Base-by-base conservation (phyloP, 2,888 invertebrate genomes). In the Desoria tigrina region DNA sequence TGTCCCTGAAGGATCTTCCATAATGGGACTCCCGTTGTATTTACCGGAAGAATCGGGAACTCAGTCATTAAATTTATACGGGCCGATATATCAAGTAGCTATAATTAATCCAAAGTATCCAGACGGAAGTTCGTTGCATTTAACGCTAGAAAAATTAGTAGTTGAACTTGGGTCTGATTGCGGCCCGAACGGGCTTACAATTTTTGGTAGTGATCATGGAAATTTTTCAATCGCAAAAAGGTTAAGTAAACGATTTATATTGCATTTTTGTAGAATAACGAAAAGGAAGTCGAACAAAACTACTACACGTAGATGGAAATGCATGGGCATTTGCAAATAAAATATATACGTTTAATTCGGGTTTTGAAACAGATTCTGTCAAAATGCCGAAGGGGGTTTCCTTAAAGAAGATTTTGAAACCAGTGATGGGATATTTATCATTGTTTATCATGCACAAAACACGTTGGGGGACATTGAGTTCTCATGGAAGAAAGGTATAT, bases 141-240 rank as follows among this genome's bases (percentile, higher is more conserved):
- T 16, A 28, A 57, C 18, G 42, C 26, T 57, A 27, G 55, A 9
- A 26, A 32, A 14, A 9, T 53, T 37, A 3, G n/a, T n/a, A n/a
- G n/a, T n/a, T n/a, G 42, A 27, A 16, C 32, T 24, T 37, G 37
- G 21, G 24, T 28, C 51, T 0, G n/a, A n/a, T n/a, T n/a, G n/a
- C n/a, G n/a, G n/a, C n/a, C n/a, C n/a, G n/a, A n/a, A n/a, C n/a
- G n/a, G n/a, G n/a, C 24, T 65, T 49, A 11, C 21, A 1, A 16
- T 65, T 2, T 63, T 61, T 45, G 32, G n/a, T 1, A 66, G 61
- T 50, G 49, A 66, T 14, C 21, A 45, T 27, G 69, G 55, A 28
- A 53, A 26, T 21, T 56, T 60, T 27, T 55, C 63, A 1, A 26
- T 45, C 27, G 23, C 45, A n/a, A 45, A 45, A 58, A 45, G 1